These are phyloP conservation scores for Athetis lepigone DNA, from an alignment of 2,888 invertebrate genomes.

Conservation along the genomic window DNA sequence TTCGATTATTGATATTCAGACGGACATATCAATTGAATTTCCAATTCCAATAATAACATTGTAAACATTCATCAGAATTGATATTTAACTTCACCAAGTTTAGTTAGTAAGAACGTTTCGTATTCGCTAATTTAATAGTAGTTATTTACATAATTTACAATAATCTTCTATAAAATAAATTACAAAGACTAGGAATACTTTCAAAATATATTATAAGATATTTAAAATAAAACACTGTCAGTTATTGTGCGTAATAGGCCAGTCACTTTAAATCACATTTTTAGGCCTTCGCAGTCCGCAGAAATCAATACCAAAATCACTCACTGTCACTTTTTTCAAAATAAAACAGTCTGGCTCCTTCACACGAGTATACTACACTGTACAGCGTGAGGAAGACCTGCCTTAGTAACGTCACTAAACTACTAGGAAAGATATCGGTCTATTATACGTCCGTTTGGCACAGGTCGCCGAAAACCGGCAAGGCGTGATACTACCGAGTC, in stretches of 20 bases:
- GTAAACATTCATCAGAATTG: constrained; percentile 79
- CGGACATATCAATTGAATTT: constrained; percentile 86
- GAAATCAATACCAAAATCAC: constrained; percentile 50
- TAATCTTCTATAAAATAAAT: constrained; percentile 63
- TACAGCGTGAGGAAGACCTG: constrained; percentile 81
- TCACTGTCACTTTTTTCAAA: constrained; percentile 54
- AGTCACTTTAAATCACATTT: constrained; percentile 48
- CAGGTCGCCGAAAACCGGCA: constrained; percentile 89
- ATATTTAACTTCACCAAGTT: constrained; percentile 72
- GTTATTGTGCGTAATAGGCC: constrained; percentile 69
- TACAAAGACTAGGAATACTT: constrained; percentile 86
- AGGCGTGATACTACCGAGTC: constrained; percentile 89
- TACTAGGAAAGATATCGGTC: constrained; percentile 73
- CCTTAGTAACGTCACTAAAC: constrained; percentile 75
- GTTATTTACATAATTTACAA: constrained; percentile 83
- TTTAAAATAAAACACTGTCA: constrained; percentile 62
- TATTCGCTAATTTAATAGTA: constrained; percentile 61
- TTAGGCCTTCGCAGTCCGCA: constrained; percentile 51
- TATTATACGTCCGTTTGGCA: constrained; percentile 90
- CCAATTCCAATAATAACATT: constrained; percentile 85
- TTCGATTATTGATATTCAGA: constrained; percentile 89
- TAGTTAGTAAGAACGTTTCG: constrained; percentile 57
- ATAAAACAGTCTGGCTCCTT: constrained; percentile 50
- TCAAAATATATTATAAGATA: constrained; percentile 70
- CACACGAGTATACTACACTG: constrained; percentile 59